Evolutionary conservation across 2,113 vertebrate genomes (phyloP).

Genomic region (Campylomormyrus numenius): DNA sequence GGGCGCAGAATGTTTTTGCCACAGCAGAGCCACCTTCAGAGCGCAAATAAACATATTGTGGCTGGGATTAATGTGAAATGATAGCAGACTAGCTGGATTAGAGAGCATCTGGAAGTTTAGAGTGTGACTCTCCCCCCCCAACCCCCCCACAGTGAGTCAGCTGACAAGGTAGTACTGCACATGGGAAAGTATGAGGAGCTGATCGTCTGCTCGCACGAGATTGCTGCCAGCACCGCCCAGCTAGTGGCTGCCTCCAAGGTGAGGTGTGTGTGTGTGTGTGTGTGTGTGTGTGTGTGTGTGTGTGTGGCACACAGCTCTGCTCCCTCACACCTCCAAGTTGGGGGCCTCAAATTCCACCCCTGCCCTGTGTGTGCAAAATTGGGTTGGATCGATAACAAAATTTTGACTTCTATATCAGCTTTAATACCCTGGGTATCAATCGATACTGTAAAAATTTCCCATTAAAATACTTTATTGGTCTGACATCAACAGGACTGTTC

Average conservation of each 20-base stretch:
- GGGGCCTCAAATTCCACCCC: neutral
- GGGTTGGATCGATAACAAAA: neutral
- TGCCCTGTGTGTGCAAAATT: neutral
- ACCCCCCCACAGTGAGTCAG: constrained; percentile 69
- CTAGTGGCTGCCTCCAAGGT: constrained; percentile 97
- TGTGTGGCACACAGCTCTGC: neutral
- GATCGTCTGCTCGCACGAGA: constrained; percentile 93
- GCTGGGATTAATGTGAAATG: neutral
- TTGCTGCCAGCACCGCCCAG: constrained; percentile 92
- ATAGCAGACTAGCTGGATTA: neutral
- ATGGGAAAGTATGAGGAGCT: constrained; percentile 88
- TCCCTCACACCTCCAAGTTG: neutral
- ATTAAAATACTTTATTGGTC: neutral
- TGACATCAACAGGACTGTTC: neutral
- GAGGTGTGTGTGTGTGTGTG: neutral
- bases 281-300: neutral
- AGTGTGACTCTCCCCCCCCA: neutral
- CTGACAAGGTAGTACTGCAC: constrained; percentile 89
- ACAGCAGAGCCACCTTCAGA: neutral
- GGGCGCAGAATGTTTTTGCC: neutral
- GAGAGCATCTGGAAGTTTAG: neutral
- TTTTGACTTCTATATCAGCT: neutral
- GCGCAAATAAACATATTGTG: neutral
- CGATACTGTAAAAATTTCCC: neutral
- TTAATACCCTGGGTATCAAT: neutral